Base-by-base conservation (phyloP, 2,888 invertebrate species). In the Nezara viridula region DNA sequence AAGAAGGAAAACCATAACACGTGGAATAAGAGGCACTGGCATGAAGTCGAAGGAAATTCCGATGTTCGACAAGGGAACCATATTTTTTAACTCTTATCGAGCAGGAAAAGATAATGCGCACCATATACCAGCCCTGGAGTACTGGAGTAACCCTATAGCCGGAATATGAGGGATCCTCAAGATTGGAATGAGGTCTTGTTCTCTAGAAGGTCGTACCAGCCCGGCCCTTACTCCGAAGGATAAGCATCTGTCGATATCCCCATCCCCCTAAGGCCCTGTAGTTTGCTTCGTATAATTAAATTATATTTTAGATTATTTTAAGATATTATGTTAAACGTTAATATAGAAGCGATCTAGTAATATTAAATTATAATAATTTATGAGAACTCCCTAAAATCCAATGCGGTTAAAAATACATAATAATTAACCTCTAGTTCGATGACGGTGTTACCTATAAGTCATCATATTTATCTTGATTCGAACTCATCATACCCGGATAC, bases 1-100 rank as follows among this genome's bases (percentile, higher is more conserved):
- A n/a, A n/a, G 12, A 16, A 14, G 60, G 10, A 5, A 55, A 27
- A 27, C 60, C 27, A 60, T 60, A 60, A 27, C 27, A 27, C 12
- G 60, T 27, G 55, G n/a, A 55, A 55, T 55, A 55, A 55, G 12
- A 27, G 60, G 60, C n/a, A 5, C 27, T 60, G 27, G 12, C 27
- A 60, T 14, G 3, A 60, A 60, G n/a, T n/a, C 55, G 27, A 60
- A 27, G 27, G 60, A 60, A 16, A 60, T 60, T 55, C 27, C 60
- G 27, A 27, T 73, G 66, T 73, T 81, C 81, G 44, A 81, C 81
- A 40, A 81, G 81, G 44, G 81, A n/a, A 19, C 81, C 81, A 81
- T 81, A 81, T 81, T 81, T 81, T 81, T 44, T 14, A n/a, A 81
- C 24, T 44, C 81, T 81, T 81, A 81, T 81, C 40, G 81, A n/a